Evolutionary conservation across 2,113 vertebrate genomes (phyloP), one percentile per base, ranked within the genome.

Genomic region (Mesembrinibis cayennensis): DNA sequence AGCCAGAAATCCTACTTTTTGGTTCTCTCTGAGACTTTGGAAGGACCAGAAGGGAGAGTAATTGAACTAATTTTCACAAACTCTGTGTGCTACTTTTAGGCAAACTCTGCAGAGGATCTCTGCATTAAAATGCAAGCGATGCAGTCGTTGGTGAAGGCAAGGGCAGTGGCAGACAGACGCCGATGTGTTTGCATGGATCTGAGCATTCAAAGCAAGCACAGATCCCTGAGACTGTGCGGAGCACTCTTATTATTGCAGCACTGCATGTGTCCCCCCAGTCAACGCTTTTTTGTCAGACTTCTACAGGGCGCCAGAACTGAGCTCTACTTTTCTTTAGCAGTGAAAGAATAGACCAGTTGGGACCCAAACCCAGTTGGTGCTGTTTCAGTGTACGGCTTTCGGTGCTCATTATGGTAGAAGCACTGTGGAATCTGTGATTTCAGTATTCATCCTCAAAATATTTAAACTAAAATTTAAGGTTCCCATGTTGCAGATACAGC

Each of bases 391-490:
- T 66, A 53, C 1, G 4, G 13, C 11, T 80, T 89, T 70, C 50
- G 42, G 11, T 30, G 11, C 40, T 72, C 71, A 27, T 63, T 76
- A 17, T 27, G 13, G 13, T 63, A 67, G 26, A 72, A 93, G 17
- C 10, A 53, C 13, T 59, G 11, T 26, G 45, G 27, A 86, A 62
- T 82, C 36, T 22, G 7, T 50, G 7, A 62, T 67, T 73, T 86
- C 27, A 45, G 10, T 70, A 77, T 76, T 89, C 36, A 79, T 62
- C 72, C 21, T 66, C 50, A 79, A 89, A 96, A 94, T 93, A 86
- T 69, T 94, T 70, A 45, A 90, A 76, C 80, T 74, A 42, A 67
- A 95, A 95, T 90, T 76, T 36, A 87, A 76, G 40, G 38, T 93
- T 94, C 74, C 52, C 80, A 15, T 65, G 70, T 40, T 90, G 84